Evolutionary conservation across 2,113 vertebrate species (phyloP).

Genomic region (Melanocharis versteri): DNA sequence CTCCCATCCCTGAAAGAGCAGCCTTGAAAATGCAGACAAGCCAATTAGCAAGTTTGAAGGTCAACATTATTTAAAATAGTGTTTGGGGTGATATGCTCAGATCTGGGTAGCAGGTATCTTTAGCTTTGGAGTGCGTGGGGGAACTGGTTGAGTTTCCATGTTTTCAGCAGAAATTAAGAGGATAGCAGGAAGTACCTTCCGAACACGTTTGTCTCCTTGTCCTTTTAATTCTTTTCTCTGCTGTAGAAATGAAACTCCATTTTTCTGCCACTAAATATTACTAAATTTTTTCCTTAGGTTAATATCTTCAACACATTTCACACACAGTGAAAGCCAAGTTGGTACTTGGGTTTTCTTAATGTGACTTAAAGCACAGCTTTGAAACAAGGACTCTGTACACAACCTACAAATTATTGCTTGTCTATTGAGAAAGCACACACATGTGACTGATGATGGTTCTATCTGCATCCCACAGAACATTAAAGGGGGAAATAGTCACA

Average conservation of each 20-base stretch:
- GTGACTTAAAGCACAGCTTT: neutral
- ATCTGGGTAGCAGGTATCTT: neutral
- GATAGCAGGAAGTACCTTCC: neutral
- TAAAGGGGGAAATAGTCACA: neutral
- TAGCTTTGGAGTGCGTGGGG: neutral
- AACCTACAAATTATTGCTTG: neutral
- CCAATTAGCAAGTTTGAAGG: neutral
- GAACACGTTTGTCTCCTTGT: fast-evolving
- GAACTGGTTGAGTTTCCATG: neutral
- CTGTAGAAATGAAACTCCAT: neutral
- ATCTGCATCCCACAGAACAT: neutral
- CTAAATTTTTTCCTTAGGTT: neutral
- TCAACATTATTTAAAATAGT: neutral
- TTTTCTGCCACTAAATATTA: neutral
- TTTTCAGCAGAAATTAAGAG: neutral
- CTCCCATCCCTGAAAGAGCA: neutral
- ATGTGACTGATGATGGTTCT: neutral
- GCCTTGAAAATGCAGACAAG: neutral
- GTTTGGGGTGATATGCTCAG: neutral
- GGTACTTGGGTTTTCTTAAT: neutral
- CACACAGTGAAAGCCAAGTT: neutral
- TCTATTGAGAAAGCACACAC: fast-evolving
- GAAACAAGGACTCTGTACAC: neutral
- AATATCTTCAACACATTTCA: neutral
- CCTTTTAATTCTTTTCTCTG: neutral